phyloP scores from a whole-genome alignment of 2,113 vertebrate species.

The Zosterops pallidus region DNA sequence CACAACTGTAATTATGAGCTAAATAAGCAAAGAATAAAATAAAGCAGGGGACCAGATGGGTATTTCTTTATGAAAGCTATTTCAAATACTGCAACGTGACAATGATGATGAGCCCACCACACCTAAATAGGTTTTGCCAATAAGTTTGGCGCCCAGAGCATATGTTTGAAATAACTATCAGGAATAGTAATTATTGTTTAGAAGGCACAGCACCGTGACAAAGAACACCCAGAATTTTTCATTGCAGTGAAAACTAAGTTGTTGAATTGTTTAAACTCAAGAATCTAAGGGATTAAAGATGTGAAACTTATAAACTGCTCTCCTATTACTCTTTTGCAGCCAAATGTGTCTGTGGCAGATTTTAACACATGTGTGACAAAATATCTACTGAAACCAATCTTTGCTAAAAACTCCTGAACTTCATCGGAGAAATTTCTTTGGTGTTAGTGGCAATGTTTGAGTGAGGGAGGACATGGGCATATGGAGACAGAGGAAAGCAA shows the following conservation, averaged over 20 bases:
- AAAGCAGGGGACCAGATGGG: slow-evolving; percentile 3
- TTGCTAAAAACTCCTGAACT: background rate
- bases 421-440: background rate
- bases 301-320: background rate
- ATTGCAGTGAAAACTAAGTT: background rate
- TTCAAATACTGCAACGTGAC: background rate
- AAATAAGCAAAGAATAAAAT: slow-evolving; percentile 38
- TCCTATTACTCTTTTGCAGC: background rate
- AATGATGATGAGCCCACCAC: background rate
- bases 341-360: background rate
- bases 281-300: background rate
- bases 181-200: background rate
- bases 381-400: background rate
- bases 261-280: background rate
- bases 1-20: slow-evolving; percentile 32
- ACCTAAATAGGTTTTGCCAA: background rate
- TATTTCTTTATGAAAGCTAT: slow-evolving; percentile 4
- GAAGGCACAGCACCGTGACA: background rate
- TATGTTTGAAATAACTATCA: background rate
- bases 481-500: background rate
- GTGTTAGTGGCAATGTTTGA: background rate
- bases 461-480: background rate
- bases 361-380: background rate
- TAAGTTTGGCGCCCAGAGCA: background rate
- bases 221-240: background rate